A percentile compares a stretch with the other conserved stretches of the same genome.
Evolutionary conservation across 2,113 vertebrate species (phyloP).

Genomic region (Crypturellus undulatus): DNA sequence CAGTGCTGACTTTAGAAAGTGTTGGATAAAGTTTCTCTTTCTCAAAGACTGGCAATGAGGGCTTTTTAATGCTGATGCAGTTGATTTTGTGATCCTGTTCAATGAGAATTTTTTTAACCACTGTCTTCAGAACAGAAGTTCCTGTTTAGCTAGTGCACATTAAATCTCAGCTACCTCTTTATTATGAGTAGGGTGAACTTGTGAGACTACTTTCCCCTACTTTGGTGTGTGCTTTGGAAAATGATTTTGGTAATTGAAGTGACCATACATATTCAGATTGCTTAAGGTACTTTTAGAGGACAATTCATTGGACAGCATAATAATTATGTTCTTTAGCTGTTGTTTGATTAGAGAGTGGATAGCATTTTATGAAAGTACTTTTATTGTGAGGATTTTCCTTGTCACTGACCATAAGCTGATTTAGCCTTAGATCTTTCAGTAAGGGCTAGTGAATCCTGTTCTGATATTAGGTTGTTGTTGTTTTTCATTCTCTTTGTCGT

Average conservation of each 20-base stretch:
- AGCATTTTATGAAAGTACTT: neutral
- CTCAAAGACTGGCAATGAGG: neutral
- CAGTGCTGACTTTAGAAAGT: neutral
- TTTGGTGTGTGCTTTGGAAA: neutral
- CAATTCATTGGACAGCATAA: no score
- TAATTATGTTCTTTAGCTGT: neutral
- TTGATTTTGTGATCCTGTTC: slow-evolving; percentile 18
- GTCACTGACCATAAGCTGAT: neutral
- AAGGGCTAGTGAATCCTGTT: neutral
- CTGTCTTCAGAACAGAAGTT: neutral
- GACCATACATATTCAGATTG: neutral
- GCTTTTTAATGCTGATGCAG: neutral
- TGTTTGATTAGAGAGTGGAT: neutral
- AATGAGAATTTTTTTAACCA: neutral
- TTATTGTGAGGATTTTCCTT: neutral
- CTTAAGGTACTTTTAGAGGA: neutral
- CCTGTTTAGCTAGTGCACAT: neutral
- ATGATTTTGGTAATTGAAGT: neutral
- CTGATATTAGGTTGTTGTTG: neutral
- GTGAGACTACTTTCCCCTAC: neutral
- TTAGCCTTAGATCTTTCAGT: neutral
- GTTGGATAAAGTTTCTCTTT: neutral
- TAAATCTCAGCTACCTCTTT: neutral
- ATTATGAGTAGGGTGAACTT: neutral
- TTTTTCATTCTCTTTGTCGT: neutral